These are phyloP conservation scores for Aramus guarauna DNA, from an alignment of 2,113 vertebrate genomes.

Conservation along the genomic window DNA sequence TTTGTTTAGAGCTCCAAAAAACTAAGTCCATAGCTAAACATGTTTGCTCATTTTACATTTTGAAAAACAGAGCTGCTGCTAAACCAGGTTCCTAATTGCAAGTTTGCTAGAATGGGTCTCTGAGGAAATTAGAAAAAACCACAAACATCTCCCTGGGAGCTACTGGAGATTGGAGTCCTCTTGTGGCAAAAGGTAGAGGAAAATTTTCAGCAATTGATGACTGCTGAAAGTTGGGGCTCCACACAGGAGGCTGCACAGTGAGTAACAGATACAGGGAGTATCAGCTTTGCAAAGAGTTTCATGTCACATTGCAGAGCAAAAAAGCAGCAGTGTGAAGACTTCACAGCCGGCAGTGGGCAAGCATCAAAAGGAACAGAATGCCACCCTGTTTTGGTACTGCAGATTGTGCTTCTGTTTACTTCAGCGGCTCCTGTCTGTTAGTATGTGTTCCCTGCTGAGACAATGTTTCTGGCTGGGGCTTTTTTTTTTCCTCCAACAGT, in stretches of 20 bases:
- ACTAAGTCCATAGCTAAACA: not conserved
- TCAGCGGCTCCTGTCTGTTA: not conserved
- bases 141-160: not conserved
- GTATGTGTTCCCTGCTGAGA: not conserved
- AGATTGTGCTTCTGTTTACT: not conserved
- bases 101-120: not conserved
- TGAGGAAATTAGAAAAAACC: not conserved
- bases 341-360: not conserved
- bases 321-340: not conserved
- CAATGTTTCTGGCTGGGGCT: not conserved
- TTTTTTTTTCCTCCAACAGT: not conserved
- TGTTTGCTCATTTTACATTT: not conserved
- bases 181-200: slow-evolving; percentile 11
- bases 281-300: not conserved
- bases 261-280: not conserved
- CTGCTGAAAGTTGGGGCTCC: not conserved
- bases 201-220: not conserved
- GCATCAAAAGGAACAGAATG: not conserved
- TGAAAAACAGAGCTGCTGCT: slow-evolving; percentile 36
- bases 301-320: not conserved
- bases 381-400: not conserved
- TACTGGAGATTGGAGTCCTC: not conserved
- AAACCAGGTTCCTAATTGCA: slow-evolving; percentile 33
- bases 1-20: not conserved
- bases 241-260: not conserved